Base-by-base conservation (phyloP, 2,797 vertebrate species). In the Rhadinocentrus ornatus region DNA sequence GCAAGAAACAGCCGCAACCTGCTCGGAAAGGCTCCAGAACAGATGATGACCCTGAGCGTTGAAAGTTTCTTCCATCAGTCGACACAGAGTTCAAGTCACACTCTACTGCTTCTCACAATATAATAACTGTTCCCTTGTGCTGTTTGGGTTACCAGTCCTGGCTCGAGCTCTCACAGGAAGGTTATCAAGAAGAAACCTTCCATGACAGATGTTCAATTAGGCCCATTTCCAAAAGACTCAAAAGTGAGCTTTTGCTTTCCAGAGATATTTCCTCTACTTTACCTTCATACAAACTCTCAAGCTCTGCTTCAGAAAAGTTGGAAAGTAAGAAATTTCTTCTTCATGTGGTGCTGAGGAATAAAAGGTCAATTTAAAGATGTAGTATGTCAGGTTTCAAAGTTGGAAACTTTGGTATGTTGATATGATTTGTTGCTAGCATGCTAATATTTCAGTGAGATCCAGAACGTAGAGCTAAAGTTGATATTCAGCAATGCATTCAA, bases 131-230 rank as follows among this genome's bases (percentile, higher is more conserved):
- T 81, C 52, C 70, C 58, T 57, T 32, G 62, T 50, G 48, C 53
- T 67, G 32, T 64, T 70, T 37, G 15, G 71, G 77, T 71, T 65
- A 71, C 50, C 32, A 58, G 63, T 56, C 31, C 71, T 73, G 73
- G 76, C 61, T 67, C 1, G 0, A 50, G 55, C 1, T 4, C 72
- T 71, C 37, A 20, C 53, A 73, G 75, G 61, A 62, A 50, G 53
- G 55, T 79, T 79, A 83, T 86, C 73, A 68, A 41, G 50, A 60
- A 26, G 50, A 77, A 72, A 68, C 44, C 32, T 59, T 76, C 71
- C 29, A 46, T 61, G 58, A 71, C 78, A 63, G 62, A 76, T 81
- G 78, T 71, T 66, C 69, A 81, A 77, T 80, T 75, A 71, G 74
- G 68, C 69, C 57, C 59, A 61, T 46, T 31, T 78, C 62, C 66